Evolutionary conservation across 2,113 vertebrate genomes (phyloP).

Genomic region (Prionailurus viverrinus): DNA sequence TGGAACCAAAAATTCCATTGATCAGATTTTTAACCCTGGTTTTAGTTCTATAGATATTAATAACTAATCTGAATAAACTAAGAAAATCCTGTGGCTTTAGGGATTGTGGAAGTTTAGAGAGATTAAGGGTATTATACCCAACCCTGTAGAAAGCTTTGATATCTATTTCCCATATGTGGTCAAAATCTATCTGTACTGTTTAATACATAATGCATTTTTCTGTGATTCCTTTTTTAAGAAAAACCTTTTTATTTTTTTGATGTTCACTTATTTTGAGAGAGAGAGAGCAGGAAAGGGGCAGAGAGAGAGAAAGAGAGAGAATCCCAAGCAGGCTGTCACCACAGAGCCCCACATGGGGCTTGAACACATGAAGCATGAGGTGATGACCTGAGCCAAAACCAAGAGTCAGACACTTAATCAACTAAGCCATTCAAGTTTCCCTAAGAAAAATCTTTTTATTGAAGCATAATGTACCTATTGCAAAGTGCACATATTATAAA

Average conservation of each 20-base stretch:
- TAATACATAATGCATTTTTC: neutral
- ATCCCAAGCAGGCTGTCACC: no score
- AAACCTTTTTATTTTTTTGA: neutral
- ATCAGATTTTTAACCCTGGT: neutral
- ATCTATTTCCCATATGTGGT: neutral
- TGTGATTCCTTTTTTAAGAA: slow-evolving; percentile 3
- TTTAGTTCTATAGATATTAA: neutral
- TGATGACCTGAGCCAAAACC: no score
- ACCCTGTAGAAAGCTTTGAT: neutral
- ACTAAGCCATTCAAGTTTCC: no score
- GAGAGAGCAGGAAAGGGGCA: no score
- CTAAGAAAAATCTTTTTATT: neutral
- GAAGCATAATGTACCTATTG: neutral
- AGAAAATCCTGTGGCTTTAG: neutral
- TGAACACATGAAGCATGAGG: no score
- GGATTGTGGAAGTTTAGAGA: neutral
- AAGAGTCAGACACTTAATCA: no score
- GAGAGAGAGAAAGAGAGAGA: no score
- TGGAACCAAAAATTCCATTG: neutral
- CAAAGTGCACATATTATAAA: neutral
- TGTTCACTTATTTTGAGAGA: no score
- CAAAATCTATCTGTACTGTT: neutral
- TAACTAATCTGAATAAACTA: neutral
- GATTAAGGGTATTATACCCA: neutral
- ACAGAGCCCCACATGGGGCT: no score